phyloP scores from a whole-genome alignment of 2,797 vertebrate genomes.

The Cygnus olor region DNA sequence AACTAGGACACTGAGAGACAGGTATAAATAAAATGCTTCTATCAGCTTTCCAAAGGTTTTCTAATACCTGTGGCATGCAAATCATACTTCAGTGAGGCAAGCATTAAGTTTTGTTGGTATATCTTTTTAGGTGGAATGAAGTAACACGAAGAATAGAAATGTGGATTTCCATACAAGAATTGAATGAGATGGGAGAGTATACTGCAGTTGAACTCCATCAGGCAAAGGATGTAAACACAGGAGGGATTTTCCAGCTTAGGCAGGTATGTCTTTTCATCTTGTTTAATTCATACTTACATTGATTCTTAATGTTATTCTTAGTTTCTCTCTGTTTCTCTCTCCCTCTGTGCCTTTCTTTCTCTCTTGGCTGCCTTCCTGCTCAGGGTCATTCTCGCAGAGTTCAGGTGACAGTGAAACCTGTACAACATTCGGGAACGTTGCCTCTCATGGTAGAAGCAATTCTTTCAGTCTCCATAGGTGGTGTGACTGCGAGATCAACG shows the following conservation, averaged over 20 bases:
- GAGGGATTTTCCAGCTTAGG: slow-evolving; percentile 94
- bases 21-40: slow-evolving; percentile 75
- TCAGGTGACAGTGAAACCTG: slow-evolving; percentile 91
- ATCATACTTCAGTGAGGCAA: background rate
- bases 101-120: background rate
- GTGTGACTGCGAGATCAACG: slow-evolving; percentile 91
- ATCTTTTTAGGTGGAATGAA: slow-evolving; percentile 90
- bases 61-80: background rate
- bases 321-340: background rate
- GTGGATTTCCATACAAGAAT: slow-evolving; percentile 92
- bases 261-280: slow-evolving; percentile 81
- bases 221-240: slow-evolving; percentile 93
- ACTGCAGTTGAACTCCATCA: slow-evolving; percentile 91
- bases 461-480: slow-evolving; percentile 92
- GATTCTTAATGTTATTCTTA: background rate
- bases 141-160: slow-evolving; percentile 94
- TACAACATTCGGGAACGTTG: slow-evolving; percentile 93
- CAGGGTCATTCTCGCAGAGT: slow-evolving; percentile 96
- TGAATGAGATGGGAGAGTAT: slow-evolving; percentile 96
- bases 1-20: slow-evolving; percentile 91
- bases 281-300: background rate
- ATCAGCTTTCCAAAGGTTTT: background rate
- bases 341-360: background rate
- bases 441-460: slow-evolving; percentile 95
- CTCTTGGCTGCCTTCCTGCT: background rate